Percentiles rank a stretch among this genome's conserved stretches.
Evolutionary conservation across 2,113 vertebrate species (phyloP).

Genomic region (Symphodus melops): DNA sequence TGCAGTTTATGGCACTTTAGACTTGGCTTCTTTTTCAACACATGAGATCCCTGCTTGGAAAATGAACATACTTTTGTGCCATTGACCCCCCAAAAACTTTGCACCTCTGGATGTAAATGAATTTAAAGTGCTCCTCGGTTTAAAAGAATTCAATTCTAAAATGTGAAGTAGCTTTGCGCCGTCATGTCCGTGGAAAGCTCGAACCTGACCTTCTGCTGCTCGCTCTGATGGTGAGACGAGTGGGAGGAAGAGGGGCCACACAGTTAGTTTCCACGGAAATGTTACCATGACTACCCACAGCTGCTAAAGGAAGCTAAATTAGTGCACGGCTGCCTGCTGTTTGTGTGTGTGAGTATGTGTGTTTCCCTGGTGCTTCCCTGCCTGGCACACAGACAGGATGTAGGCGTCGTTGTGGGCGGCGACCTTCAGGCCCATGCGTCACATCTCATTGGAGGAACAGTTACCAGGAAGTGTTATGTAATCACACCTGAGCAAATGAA

Average conservation of each 20-base stretch:
- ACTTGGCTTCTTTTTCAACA: no score
- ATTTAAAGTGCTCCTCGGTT: neutral
- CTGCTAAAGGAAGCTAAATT: conserved; percentile 80
- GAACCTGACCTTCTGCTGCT: conserved; percentile 30
- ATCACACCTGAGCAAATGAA: conserved; percentile 31
- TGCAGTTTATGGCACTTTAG: no score
- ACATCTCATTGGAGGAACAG: conserved; percentile 51
- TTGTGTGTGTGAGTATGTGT: conserved; percentile 18
- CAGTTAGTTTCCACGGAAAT: conserved; percentile 80
- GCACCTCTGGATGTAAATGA: neutral
- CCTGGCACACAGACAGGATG: conserved; percentile 74
- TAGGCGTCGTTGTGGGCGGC: conserved; percentile 64
- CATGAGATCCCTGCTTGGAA: no score
- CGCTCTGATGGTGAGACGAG: conserved; percentile 51
- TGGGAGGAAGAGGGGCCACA: conserved; percentile 25
- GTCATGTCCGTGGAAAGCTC: conserved; percentile 7
- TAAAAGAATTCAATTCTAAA: no score
- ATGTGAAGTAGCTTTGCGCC: neutral
- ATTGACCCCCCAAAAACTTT: no score
- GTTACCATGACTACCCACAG: conserved; percentile 66
- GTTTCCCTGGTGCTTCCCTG: conserved; percentile 67
- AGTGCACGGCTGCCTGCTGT: conserved; percentile 43
- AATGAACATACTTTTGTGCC: no score
- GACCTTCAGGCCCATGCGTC: conserved; percentile 64
- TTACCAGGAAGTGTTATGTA: conserved; percentile 53